These are phyloP conservation scores for Tenthredo livida DNA, from an alignment of 2,888 invertebrate genomes.

Conservation along the genomic window DNA sequence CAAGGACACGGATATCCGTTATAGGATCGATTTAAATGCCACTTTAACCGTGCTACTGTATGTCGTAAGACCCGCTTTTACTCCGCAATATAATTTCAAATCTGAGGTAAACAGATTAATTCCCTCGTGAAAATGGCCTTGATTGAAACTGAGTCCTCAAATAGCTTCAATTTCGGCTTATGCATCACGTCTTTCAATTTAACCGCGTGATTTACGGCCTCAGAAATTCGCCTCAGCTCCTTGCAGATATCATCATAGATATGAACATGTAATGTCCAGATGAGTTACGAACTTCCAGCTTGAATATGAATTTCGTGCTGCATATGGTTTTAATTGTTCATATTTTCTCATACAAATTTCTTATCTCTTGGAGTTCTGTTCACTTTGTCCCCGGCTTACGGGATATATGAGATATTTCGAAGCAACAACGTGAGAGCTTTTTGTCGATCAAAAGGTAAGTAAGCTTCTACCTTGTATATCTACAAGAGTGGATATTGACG, in stretches of 20 bases:
- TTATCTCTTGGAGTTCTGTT: neutral
- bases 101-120: neutral
- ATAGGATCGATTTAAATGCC: conserved; percentile 40
- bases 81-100: neutral
- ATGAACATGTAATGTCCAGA: no score
- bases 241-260: no score
- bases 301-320: neutral
- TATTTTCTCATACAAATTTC: neutral
- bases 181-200: no score
- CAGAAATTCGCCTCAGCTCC: neutral
- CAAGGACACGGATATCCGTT: conserved; percentile 44
- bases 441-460: neutral
- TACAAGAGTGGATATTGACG: neutral
- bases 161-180: neutral
- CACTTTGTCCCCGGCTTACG: neutral
- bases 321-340: neutral
- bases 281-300: neutral
- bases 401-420: neutral
- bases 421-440: neutral
- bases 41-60: conserved; percentile 28
- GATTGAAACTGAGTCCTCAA: neutral
- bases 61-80: neutral
- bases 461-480: neutral
- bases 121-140: neutral
- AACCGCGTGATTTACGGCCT: no score